Base-by-base conservation (phyloP, 2,113 vertebrate species). In the Okapia johnstoni region DNA sequence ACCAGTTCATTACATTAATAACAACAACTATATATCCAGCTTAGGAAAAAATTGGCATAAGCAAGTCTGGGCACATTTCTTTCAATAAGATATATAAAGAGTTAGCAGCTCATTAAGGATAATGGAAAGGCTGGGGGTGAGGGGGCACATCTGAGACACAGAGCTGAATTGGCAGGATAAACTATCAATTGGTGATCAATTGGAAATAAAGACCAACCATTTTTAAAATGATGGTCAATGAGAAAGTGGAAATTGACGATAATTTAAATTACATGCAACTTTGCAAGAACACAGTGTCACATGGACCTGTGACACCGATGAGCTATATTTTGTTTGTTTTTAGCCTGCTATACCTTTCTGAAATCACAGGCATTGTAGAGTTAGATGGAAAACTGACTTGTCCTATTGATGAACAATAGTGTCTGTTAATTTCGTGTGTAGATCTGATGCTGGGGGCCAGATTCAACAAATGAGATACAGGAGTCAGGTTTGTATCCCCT, bases 401-500 rank as follows among this genome's bases (percentile, higher is more conserved):
- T 97, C 54, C 95, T 88, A 98, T 76, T 66, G 96, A 92, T 61
- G 95, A 88, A 79, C 93, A 97, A 83, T 0, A 0, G 10, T 50
- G 79, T 98, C 97, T 98, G 96, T 86, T 97, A 97, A 97, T 97
- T 58, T 93, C n/a, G 43, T 95, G 54, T 96, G 88, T 97, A 96
- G 96, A 96, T 97, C 93, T 98, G 97, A 97, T 97, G 91, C 88
- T 96, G 89, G 91, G 94, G 97, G 93, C 88, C 96, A 96, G 88
- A 95, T 97, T 95, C 97, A 98, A 98, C 97, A 97, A 98, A 97
- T 97, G 93, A 97, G 96, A 97, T 90, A 60, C 15, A 14, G 12
- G 48, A 93, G 94, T 98, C 66, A 70, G 95, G 88, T 97, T 98
- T 97, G 90, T 83, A 94, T 61, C 52, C 36, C 93, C 87, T 87